These are phyloP conservation scores for Antechinus flavipes DNA, from an alignment of 2,113 vertebrate genomes.

Conservation along the genomic window DNA sequence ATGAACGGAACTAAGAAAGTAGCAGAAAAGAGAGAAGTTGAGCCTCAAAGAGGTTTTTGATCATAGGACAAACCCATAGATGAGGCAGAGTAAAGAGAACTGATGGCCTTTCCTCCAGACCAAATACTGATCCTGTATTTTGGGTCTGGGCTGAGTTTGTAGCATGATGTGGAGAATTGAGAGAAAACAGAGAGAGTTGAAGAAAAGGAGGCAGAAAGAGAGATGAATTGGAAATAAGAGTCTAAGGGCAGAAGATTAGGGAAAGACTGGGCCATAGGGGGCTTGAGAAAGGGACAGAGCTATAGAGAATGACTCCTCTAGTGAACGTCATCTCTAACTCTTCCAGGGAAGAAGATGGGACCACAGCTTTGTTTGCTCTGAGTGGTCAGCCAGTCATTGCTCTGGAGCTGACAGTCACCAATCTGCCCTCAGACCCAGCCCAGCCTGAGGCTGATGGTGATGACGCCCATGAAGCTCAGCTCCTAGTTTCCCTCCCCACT, in stretches of 20 bases:
- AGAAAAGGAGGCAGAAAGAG: background rate
- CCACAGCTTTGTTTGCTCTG: constrained; percentile 88
- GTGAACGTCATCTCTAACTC: background rate
- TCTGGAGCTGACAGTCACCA: constrained; percentile 91
- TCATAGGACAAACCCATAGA: background rate
- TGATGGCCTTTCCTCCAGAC: background rate
- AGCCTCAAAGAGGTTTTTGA: background rate
- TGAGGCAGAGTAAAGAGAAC: background rate
- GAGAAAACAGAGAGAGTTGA: background rate
- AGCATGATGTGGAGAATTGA: background rate
- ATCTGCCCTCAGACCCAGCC: constrained; percentile 88
- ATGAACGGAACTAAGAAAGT: background rate
- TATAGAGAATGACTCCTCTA: background rate
- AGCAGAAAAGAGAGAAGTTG: background rate
- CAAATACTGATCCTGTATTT: background rate
- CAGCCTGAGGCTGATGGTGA: constrained; percentile 90
- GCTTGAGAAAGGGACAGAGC: background rate
- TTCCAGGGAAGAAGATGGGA: constrained; percentile 84
- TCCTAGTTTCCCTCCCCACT: constrained; percentile 87
- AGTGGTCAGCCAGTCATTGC: constrained; percentile 92
- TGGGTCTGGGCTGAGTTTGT: background rate
- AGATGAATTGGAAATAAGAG: background rate
- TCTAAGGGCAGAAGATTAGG: background rate
- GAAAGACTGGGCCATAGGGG: background rate
- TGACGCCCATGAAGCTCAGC: constrained; percentile 93